These are phyloP conservation scores for Microcebus lehilahytsara DNA, from an alignment of 2,113 vertebrate genomes.

Conservation along the genomic window DNA sequence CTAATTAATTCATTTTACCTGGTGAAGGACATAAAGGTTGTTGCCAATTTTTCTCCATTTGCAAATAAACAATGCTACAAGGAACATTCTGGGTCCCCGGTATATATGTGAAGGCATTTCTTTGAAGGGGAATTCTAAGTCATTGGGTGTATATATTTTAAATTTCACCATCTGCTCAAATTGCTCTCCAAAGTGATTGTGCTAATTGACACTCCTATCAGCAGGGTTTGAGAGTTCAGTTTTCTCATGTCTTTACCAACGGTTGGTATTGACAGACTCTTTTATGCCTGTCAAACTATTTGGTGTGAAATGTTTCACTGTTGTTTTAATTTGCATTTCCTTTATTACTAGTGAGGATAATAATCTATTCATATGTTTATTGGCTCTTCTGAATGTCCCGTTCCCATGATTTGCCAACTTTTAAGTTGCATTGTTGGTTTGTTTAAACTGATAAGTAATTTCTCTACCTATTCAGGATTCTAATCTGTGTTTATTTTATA, in stretches of 20 bases:
- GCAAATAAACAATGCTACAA: not conserved
- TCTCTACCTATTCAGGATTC: not conserved
- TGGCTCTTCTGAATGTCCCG: not conserved
- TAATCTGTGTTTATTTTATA: not conserved
- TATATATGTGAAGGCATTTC: not conserved
- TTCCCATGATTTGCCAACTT: not conserved
- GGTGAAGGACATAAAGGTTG: not conserved
- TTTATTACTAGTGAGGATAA: not conserved
- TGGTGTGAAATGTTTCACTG: conserved; percentile 21
- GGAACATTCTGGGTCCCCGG: not conserved
- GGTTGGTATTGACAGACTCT: not conserved
- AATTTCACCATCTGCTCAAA: not conserved
- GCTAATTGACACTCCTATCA: not conserved
- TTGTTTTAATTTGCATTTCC: conserved; percentile 35
- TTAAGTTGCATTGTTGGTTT: not conserved
- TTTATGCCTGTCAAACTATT: not conserved
- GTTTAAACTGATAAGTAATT: not conserved
- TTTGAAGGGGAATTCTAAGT: not conserved
- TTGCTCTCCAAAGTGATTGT: not conserved
- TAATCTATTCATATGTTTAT: not conserved
- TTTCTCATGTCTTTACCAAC: not conserved
- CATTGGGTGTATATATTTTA: not conserved
- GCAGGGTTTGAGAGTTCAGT: not conserved
- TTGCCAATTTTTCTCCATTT: not conserved
- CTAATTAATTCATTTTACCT: not conserved